These are phyloP conservation scores for Drosophila acutilabella DNA, from an alignment of 2,888 invertebrate genomes.

Conservation along the genomic window DNA sequence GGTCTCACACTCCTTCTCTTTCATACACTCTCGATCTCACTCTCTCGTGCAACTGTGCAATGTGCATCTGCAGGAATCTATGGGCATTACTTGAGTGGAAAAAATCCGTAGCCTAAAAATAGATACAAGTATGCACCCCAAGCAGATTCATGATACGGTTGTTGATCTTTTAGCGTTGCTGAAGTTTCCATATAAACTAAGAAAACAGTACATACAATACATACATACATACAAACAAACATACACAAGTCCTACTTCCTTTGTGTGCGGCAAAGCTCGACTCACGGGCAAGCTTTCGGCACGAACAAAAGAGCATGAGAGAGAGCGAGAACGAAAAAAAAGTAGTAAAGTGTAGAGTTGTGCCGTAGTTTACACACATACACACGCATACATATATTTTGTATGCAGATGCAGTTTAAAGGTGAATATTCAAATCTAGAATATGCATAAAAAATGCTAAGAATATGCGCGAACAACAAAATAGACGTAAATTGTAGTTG, in stretches of 20 bases:
- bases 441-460: conserved; percentile 54
- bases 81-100: conserved; percentile 69
- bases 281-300: neutral
- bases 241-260: conserved; percentile 4
- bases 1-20: conserved; percentile 1
- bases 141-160: conserved; percentile 54
- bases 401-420: conserved; percentile 40
- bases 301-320: neutral
- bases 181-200: conserved; percentile 7
- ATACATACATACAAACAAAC: neutral
- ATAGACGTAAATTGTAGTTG: conserved; percentile 6
- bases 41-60: conserved; percentile 22
- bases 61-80: conserved; percentile 58
- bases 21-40: neutral
- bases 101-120: conserved; percentile 75
- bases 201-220: neutral
- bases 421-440: conserved; percentile 54
- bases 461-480: conserved; percentile 42
- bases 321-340: neutral
- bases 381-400: conserved; percentile 9
- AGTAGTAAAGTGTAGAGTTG: conserved; percentile 3
- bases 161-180: conserved; percentile 54
- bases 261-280: conserved; percentile 8
- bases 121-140: conserved; percentile 60
- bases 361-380: neutral